Percentiles rank a stretch among this genome's conserved stretches.
Conservation (phyloP, 1,140 invertebrate genomes). For the Tachypleus tridentatus region DNA sequence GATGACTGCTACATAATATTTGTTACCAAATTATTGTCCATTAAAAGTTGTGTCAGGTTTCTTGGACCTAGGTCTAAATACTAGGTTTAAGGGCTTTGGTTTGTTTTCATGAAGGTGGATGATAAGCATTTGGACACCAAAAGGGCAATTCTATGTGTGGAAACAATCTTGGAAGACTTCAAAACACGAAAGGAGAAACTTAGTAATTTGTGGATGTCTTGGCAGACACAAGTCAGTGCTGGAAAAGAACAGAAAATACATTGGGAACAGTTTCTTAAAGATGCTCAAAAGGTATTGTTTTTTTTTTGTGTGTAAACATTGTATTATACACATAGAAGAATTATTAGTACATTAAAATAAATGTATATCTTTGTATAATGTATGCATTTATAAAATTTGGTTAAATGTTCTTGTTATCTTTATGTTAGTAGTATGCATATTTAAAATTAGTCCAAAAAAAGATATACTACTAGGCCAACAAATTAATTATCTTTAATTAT, state of each 20-base stretch:
- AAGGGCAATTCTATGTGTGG: conserved; percentile 51
- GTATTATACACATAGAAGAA: not conserved
- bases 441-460: too few species aligned
- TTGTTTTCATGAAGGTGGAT: conserved; percentile 41
- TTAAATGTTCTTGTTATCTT: too few species aligned
- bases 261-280: conserved; percentile 55
- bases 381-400: too few species aligned
- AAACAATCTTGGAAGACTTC: conserved; percentile 55
- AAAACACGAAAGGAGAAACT: conserved; percentile 51
- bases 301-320: not conserved
- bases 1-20: too few species aligned
- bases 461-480: too few species aligned
- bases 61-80: too few species aligned
- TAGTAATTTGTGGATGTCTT: conserved; percentile 53
- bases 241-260: conserved; percentile 51
- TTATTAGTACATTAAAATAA: not conserved
- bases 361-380: too few species aligned
- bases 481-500: too few species aligned
- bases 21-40: too few species aligned
- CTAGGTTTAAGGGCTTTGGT: not conserved
- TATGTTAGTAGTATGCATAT: too few species aligned
- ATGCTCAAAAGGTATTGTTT: conserved; percentile 51
- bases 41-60: too few species aligned
- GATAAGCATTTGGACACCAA: conserved; percentile 61
- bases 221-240: conserved; percentile 45